These are phyloP conservation scores for Agrotis segetum DNA, from an alignment of 2,888 invertebrate genomes.

Conservation along the genomic window DNA sequence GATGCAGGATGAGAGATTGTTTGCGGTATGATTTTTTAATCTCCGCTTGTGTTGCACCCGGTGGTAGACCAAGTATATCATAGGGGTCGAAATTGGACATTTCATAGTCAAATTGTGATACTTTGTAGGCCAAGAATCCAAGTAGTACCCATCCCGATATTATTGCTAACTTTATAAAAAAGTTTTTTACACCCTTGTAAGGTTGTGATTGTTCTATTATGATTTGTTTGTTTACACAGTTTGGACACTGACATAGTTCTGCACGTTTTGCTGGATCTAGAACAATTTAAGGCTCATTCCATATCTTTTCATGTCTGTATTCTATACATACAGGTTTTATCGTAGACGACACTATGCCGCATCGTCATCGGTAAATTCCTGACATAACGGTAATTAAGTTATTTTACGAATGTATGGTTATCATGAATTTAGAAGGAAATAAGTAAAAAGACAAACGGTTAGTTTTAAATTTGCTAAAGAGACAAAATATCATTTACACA, in stretches of 20 bases:
- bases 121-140: slow-evolving; percentile 96
- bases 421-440: slow-evolving; percentile 6
- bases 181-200: slow-evolving; percentile 95
- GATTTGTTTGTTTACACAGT: slow-evolving; percentile 96
- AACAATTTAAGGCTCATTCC: slow-evolving; percentile 60
- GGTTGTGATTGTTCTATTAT: slow-evolving; percentile 96
- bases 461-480: background rate
- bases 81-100: slow-evolving; percentile 99
- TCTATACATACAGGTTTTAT: slow-evolving; percentile 7
- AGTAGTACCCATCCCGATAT: slow-evolving; percentile 96
- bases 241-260: slow-evolving; percentile 97
- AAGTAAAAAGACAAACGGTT: slow-evolving; percentile 1
- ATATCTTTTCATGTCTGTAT: slow-evolving; percentile 19
- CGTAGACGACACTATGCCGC: slow-evolving; percentile 40
- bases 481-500: slow-evolving; percentile 41
- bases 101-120: slow-evolving; percentile 99
- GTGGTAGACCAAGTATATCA: slow-evolving; percentile 97
- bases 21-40: slow-evolving; percentile 99
- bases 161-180: slow-evolving; percentile 94
- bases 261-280: slow-evolving; percentile 94
- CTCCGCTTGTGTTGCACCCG: slow-evolving; percentile 96
- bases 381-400: slow-evolving; percentile 60
- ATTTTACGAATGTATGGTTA: slow-evolving; percentile 12
- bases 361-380: slow-evolving; percentile 49
- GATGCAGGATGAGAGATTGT: slow-evolving; percentile 98